These are phyloP conservation scores for Limonius californicus DNA, from an alignment of 1,140 invertebrate species.

Conservation along the genomic window DNA sequence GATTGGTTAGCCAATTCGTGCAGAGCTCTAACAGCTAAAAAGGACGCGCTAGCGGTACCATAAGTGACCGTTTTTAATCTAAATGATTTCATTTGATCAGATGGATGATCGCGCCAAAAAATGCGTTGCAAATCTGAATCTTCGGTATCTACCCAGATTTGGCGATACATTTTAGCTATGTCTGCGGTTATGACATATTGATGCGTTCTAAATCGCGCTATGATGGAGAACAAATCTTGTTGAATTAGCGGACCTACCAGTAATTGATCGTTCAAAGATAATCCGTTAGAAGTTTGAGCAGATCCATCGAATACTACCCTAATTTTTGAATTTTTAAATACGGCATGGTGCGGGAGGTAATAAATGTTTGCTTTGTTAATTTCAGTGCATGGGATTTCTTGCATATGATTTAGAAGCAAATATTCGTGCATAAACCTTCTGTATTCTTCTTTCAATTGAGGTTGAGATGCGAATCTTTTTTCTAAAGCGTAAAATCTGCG, in stretches of 20 bases:
- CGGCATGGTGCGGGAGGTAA: slow-evolving; percentile 45
- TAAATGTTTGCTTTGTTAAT: slow-evolving; percentile 14
- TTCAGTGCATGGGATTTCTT: not conserved
- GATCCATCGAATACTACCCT: slow-evolving; percentile 42
- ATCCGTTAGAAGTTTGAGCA: slow-evolving; percentile 24
- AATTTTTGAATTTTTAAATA: slow-evolving; percentile 32
- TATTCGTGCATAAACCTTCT: slow-evolving; percentile 30
- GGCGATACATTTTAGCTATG: slow-evolving; percentile 48
- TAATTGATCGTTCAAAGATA: slow-evolving; percentile 38
- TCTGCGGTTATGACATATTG: slow-evolving; percentile 34
- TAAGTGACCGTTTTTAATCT: not conserved
- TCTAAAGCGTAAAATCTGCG: slow-evolving; percentile 18
- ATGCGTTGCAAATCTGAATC: slow-evolving; percentile 41
- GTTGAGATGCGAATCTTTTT: slow-evolving; percentile 20
- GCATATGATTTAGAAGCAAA: slow-evolving; percentile 25
- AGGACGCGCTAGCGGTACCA: not conserved
- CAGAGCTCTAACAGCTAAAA: not conserved
- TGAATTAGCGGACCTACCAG: slow-evolving; percentile 28
- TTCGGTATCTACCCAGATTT: slow-evolving; percentile 39
- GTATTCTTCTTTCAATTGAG: slow-evolving; percentile 17
- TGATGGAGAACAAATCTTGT: slow-evolving; percentile 25
- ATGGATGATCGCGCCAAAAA: slow-evolving; percentile 30
- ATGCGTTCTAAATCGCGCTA: slow-evolving; percentile 22
- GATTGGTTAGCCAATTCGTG: not conserved
- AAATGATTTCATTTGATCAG: not conserved